Conservation (phyloP, 1,140 invertebrate species). For the Bombus polaris region DNA sequence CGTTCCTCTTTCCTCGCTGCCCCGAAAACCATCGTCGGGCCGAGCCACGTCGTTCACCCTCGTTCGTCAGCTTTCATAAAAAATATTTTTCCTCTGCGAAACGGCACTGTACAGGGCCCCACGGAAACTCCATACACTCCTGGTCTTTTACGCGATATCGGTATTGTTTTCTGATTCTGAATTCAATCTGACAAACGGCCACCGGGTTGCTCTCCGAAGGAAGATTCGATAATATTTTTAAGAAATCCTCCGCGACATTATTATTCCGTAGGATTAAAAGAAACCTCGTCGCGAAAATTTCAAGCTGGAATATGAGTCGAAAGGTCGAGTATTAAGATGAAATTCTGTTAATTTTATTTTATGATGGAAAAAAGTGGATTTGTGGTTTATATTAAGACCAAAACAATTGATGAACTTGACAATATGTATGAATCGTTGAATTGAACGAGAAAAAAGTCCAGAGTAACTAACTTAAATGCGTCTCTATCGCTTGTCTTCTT, state of each 20-base stretch:
- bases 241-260: not conserved
- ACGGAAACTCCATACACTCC: constrained; percentile 21
- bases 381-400: not conserved
- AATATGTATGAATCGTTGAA: no score
- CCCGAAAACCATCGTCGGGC: constrained; percentile 52
- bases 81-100: constrained; percentile 52
- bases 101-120: constrained; percentile 21
- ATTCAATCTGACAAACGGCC: constrained; percentile 53
- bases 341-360: no score
- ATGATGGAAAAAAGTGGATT: not conserved
- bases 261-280: not conserved
- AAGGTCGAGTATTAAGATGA: no score
- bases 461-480: no score
- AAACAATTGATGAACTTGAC: no score
- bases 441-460: no score
- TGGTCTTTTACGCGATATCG: constrained; percentile 53
- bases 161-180: constrained; percentile 56
- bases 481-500: no score
- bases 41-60: constrained; percentile 24
- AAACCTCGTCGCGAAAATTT: not conserved
- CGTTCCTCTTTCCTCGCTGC: constrained; percentile 47
- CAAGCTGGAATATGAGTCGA: not conserved
- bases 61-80: constrained; percentile 26
- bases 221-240: not conserved
- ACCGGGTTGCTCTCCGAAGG: not conserved